These are phyloP conservation scores for Takifugu ocellatus DNA, from an alignment of 2,797 vertebrate species.

Conservation along the genomic window DNA sequence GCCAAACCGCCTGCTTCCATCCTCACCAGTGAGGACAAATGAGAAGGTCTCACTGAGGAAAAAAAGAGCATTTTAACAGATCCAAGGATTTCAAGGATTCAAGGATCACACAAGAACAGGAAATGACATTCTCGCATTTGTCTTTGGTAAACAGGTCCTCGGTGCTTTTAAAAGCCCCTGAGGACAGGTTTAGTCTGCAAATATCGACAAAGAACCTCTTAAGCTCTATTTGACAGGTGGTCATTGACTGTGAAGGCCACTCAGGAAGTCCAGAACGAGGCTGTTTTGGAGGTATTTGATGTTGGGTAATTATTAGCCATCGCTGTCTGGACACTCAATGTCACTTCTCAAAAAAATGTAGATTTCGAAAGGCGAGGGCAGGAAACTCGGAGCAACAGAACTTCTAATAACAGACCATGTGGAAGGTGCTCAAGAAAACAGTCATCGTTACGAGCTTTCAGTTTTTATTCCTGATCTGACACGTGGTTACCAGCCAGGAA, in stretches of 20 bases:
- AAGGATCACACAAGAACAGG: conserved; percentile 8
- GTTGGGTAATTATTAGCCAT: conserved; percentile 58
- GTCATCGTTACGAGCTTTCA: conserved; percentile 24
- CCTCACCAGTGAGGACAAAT: conserved; percentile 97
- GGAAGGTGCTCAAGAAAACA: conserved; percentile 20
- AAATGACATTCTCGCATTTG: conserved; percentile 1
- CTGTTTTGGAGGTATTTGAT: conserved; percentile 30
- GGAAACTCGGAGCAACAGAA: conserved; percentile 3
- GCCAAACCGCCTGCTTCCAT: conserved; percentile 94
- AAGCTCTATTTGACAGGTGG: conserved; percentile 44
- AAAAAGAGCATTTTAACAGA: not conserved
- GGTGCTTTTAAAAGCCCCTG: conserved; percentile 9
- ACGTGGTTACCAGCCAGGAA: conserved; percentile 33
- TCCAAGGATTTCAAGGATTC: conserved; percentile 11
- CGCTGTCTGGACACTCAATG: conserved; percentile 18
- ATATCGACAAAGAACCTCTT: conserved; percentile 32
- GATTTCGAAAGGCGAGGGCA: conserved; percentile 19
- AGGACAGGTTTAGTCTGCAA: conserved; percentile 32
- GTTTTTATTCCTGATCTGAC: conserved; percentile 10
- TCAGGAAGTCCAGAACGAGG: conserved; percentile 21
- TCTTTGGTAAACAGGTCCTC: conserved; percentile 15
- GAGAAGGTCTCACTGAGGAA: conserved; percentile 92
- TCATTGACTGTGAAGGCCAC: conserved; percentile 30
- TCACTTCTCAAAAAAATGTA: conserved; percentile 39
- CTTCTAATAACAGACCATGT: conserved; percentile 36